Base-by-base conservation (phyloP, 2,888 invertebrate species). In the Clusia tigrina region DNA sequence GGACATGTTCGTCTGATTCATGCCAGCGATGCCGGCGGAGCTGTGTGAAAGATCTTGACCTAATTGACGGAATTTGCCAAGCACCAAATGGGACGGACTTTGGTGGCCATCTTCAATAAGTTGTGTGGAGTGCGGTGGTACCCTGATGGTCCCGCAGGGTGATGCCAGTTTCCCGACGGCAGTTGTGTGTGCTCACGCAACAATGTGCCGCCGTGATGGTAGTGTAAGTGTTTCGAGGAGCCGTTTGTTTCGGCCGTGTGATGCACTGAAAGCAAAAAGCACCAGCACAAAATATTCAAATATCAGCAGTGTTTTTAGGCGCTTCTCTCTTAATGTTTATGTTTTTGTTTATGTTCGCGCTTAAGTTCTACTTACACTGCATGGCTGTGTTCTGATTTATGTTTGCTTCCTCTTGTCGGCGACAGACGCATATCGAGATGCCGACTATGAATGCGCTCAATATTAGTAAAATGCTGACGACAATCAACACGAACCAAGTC, bases 71-170 rank as follows among this genome's bases (percentile, higher is more conserved):
- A 90, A 91, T 90, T 92, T 92, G 90, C 93, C 91, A 92, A 93
- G 92, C 90, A 91, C 90, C 90, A 90, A 91, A 91, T 93, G 93
- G 93, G 93, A 93, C 93, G 93, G 93, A 92, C 91, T 86, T 88
- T 88, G 88, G 87, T 88, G 87, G 87, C 88, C 87, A 87, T 88
- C 85, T 86, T 87, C 85, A 82, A 83, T 82, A 81, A 84, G 76
- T 81, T 84, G 83, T 76, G 83, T 83, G 78, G 83, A 80, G 79
- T 84, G 84, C 82, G 82, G 83, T 79, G 83, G 84, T 84, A 84
- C 83, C 83, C 81, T 81, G 78, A 84, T 83, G 82, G 84, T 83
- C 92, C 93, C 93, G 91, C 94, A 94, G 94, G 94, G 94, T 90
- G 93, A 91, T 89, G 90, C 93, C 91, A 93, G 94, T 94, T 94